Evolutionary conservation across 2,797 vertebrate species (phyloP).

Genomic region (Clarias pachynema): DNA sequence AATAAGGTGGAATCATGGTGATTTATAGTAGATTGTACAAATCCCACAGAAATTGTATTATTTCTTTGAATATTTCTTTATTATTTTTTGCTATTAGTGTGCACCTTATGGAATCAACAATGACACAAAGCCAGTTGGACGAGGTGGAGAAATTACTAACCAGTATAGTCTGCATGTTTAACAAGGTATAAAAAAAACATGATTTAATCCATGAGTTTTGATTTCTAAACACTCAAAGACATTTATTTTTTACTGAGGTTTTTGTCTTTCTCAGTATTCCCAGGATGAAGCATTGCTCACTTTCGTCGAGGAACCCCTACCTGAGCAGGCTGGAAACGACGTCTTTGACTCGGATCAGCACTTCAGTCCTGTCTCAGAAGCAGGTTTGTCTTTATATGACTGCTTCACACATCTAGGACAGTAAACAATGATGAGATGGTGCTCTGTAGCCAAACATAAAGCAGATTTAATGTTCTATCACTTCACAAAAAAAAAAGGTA

Average conservation of each 20-base stretch:
- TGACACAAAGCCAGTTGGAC: constrained; percentile 78
- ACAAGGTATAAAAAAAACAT: constrained; percentile 71
- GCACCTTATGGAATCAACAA: constrained; percentile 72
- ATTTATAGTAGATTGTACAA: neutral
- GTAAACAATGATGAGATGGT: neutral
- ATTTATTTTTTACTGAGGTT: neutral
- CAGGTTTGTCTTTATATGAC: constrained; percentile 71
- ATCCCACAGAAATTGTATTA: neutral
- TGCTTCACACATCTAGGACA: neutral
- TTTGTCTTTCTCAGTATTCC: constrained; percentile 73
- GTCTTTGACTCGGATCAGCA: constrained; percentile 80
- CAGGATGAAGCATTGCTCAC: constrained; percentile 84
- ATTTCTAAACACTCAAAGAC: neutral
- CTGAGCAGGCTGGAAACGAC: constrained; percentile 82
- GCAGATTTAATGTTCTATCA: neutral
- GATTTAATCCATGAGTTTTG: neutral
- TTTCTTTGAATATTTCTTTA: neutral
- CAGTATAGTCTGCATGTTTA: constrained; percentile 79
- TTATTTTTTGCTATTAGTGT: constrained; percentile 56
- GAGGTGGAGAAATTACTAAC: constrained; percentile 84
- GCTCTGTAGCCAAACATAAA: neutral
- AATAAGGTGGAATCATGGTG: neutral
- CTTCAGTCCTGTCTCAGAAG: constrained; percentile 83
- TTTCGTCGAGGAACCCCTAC: constrained; percentile 81
- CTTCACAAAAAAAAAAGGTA: too few species aligned